phyloP scores from a whole-genome alignment of 2,113 vertebrate genomes.

The Aviceda subcristata region DNA sequence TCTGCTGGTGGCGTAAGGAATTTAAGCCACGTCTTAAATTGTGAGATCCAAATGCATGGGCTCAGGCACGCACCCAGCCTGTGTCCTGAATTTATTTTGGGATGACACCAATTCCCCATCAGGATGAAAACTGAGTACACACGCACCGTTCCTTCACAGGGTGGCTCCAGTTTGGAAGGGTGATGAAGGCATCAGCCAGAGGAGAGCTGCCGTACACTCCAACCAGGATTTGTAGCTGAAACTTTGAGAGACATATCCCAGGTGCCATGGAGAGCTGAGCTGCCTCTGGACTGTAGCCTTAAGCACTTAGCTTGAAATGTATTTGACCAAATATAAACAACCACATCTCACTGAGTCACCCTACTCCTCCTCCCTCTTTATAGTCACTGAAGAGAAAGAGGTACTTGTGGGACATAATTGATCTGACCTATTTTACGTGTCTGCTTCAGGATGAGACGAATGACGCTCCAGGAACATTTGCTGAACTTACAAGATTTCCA shows the following conservation, averaged over 20 bases:
- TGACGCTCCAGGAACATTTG: too few species aligned
- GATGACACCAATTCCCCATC: not conserved
- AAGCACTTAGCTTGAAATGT: slow-evolving; percentile 42
- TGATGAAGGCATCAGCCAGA: not conserved
- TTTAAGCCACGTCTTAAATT: not conserved
- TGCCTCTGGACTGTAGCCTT: slow-evolving; percentile 31
- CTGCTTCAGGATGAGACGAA: too few species aligned
- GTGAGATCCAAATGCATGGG: not conserved
- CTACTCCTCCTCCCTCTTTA: slow-evolving; percentile 58
- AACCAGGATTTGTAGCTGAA: not conserved
- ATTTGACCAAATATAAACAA: slow-evolving; percentile 60
- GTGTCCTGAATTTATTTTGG: slow-evolving; percentile 7
- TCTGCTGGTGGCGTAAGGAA: not conserved
- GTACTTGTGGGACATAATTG: slow-evolving; percentile 36
- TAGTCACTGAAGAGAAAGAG: slow-evolving; percentile 45
- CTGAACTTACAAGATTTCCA: too few species aligned
- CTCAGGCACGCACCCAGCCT: not conserved
- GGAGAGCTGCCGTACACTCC: not conserved
- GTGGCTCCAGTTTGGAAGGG: not conserved
- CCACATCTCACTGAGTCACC: slow-evolving; percentile 59
- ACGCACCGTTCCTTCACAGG: not conserved
- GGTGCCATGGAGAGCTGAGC: slow-evolving; percentile 2
- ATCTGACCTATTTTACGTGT: too few species aligned
- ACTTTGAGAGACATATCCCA: not conserved
- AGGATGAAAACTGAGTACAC: not conserved